Conservation (phyloP, 2,888 invertebrate genomes). For the Caenorhabditis sulstoni region DNA sequence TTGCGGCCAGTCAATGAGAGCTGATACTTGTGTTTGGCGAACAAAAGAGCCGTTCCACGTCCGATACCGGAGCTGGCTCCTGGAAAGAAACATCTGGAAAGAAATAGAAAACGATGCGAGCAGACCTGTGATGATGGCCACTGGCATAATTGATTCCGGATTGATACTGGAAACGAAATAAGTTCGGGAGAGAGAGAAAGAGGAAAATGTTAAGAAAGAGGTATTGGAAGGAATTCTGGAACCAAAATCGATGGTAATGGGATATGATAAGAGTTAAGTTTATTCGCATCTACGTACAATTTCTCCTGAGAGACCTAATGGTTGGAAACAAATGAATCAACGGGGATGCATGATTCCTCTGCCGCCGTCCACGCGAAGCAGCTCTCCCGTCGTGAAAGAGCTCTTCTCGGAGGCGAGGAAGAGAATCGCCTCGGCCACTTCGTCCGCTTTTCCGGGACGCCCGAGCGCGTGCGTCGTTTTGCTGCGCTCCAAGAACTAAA, state of each 20-base stretch:
- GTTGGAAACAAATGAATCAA: slow-evolving; percentile 44
- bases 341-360: slow-evolving; percentile 80
- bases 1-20: slow-evolving; percentile 76
- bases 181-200: too few species aligned
- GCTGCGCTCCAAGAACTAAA: slow-evolving; percentile 88
- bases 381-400: slow-evolving; percentile 92
- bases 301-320: too few species aligned
- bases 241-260: too few species aligned
- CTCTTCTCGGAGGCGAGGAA: slow-evolving; percentile 91
- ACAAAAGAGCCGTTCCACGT: slow-evolving; percentile 71
- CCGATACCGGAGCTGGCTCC: slow-evolving; percentile 78
- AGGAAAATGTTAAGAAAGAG: slow-evolving; percentile 7
- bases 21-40: slow-evolving; percentile 74
- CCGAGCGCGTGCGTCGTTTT: slow-evolving; percentile 92
- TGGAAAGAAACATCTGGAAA: not conserved
- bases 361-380: slow-evolving; percentile 94
- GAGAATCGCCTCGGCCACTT: slow-evolving; percentile 88
- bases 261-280: not conserved
- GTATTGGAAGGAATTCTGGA: not conserved
- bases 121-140: slow-evolving; percentile 61
- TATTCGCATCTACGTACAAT: not conserved
- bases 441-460: slow-evolving; percentile 73
- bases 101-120: not conserved
- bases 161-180: too few species aligned
- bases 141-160: slow-evolving; percentile 64